A percentile compares a stretch with the other conserved stretches of the same genome.
These are phyloP conservation scores for Gambusia holbrooki DNA, from an alignment of 2,113 vertebrate species.

Conservation along the genomic window DNA sequence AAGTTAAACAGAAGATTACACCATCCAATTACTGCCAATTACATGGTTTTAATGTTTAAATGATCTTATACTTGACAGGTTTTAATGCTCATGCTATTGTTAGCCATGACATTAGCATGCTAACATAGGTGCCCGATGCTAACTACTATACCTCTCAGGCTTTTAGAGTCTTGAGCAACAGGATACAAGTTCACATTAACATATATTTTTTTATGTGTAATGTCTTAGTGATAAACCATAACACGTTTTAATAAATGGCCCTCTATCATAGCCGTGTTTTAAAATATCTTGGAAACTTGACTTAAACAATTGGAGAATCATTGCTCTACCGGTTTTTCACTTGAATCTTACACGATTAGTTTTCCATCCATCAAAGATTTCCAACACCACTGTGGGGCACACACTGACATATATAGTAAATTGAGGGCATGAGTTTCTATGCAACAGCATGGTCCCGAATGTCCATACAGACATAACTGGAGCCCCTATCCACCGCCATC, in stretches of 20 bases:
- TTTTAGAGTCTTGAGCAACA: no score
- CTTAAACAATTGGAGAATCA: neutral
- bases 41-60: no score
- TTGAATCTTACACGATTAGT: neutral
- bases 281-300: neutral
- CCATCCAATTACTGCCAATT: no score
- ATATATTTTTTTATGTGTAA: no score
- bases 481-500: conserved; percentile 53
- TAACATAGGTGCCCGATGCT: no score
- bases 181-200: no score
- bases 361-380: neutral
- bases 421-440: conserved; percentile 23
- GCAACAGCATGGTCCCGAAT: conserved; percentile 19
- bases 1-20: no score
- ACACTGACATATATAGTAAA: conserved; percentile 23
- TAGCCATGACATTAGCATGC: no score
- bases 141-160: no score
- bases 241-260: neutral
- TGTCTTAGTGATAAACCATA: no score
- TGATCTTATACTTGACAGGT: no score
- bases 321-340: conserved; percentile 35
- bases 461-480: conserved; percentile 80
- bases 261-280: neutral
- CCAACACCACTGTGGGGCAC: neutral
- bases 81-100: no score